Evolutionary conservation across 2,797 vertebrate species (phyloP).

Genomic region (Lacerta bilineata): DNA sequence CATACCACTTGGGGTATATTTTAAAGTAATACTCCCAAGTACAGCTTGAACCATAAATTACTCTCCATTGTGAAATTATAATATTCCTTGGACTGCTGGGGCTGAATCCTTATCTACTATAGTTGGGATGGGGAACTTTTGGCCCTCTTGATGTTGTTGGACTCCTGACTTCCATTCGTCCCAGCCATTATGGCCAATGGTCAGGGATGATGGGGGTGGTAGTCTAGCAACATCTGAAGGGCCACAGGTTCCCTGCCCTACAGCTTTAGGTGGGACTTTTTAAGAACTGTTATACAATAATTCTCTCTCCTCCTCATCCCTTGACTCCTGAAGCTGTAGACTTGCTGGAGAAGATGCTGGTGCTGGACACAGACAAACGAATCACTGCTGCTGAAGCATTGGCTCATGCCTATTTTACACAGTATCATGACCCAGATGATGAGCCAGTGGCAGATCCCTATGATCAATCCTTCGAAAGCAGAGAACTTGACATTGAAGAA

Average conservation of each 20-base stretch:
- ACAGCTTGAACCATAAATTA: not conserved
- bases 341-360: conserved; percentile 97
- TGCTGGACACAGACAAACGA: conserved; percentile 95
- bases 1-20: not conserved
- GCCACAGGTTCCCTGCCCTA: no score
- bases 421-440: conserved; percentile 97
- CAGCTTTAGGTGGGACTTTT: rapidly evolving
- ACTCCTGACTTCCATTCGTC: no score
- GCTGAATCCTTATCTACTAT: not conserved
- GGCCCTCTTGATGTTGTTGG: no score
- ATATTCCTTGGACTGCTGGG: not conserved
- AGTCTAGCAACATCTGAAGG: no score
- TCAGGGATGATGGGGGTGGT: no score
- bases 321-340: conserved; percentile 87
- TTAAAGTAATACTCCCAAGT: not conserved
- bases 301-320: not conserved
- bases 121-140: not conserved
- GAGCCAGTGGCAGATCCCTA: conserved; percentile 97
- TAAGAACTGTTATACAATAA: not conserved
- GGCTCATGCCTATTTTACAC: conserved; percentile 92
- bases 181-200: no score
- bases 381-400: conserved; percentile 94
- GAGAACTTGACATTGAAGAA: conserved; percentile 95
- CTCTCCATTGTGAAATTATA: not conserved
- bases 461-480: conserved; percentile 97